phyloP scores from a whole-genome alignment of 1,140 invertebrate genomes.

The Lepidurus packardi region DNA sequence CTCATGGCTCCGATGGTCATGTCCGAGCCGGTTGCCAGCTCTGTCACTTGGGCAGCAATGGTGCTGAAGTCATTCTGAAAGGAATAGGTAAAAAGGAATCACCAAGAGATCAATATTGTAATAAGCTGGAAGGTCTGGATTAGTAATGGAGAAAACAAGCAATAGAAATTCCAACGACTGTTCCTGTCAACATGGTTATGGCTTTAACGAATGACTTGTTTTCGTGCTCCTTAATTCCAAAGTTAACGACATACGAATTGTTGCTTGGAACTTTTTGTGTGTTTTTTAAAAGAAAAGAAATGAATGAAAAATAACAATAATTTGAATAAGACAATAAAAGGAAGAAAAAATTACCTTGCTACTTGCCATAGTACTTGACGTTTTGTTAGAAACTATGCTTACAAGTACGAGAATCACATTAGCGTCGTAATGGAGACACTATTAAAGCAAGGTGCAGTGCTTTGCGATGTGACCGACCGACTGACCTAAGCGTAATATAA shows the following conservation, averaged over 20 bases:
- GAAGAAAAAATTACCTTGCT: background rate
- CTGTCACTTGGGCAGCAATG: constrained; percentile 1
- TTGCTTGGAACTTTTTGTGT: too few relatives aligned
- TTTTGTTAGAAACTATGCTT: background rate
- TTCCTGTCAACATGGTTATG: background rate
- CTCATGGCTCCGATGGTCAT: background rate
- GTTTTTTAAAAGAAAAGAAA: too few relatives aligned
- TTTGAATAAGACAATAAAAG: background rate
- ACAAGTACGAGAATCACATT: background rate
- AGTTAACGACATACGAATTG: too few relatives aligned
- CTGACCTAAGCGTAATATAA: background rate
- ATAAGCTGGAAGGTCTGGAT: background rate
- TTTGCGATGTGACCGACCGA: background rate
- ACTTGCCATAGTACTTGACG: background rate
- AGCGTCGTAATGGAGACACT: background rate
- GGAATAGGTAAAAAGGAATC: background rate
- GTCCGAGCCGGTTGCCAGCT: constrained; percentile 3
- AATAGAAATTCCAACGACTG: background rate
- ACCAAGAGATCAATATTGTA: background rate
- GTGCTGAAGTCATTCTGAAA: background rate
- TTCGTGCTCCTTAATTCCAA: too few relatives aligned
- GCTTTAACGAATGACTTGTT: too few relatives aligned
- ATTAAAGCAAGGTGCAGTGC: background rate
- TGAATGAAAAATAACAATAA: too few relatives aligned
- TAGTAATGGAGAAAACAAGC: background rate